These are phyloP conservation scores for Tipula helvola DNA, from an alignment of 2,888 invertebrate genomes.

Conservation along the genomic window DNA sequence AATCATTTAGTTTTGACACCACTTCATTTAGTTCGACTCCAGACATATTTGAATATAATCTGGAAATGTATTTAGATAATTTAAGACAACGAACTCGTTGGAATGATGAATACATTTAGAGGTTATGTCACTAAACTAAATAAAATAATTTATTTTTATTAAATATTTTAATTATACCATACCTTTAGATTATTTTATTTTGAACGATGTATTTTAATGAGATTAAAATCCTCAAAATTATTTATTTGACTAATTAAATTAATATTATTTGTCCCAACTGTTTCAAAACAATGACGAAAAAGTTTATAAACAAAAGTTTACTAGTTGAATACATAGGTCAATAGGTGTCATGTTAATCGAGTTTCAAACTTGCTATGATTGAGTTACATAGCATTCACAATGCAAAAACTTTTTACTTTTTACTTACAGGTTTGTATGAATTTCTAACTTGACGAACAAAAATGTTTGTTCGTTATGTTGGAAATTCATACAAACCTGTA, in stretches of 20 bases:
- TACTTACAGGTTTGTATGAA: no score
- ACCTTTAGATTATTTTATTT: neutral
- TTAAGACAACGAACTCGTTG: neutral
- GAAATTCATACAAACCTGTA: no score
- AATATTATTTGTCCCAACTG: neutral
- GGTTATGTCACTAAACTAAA: neutral
- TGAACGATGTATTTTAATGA: neutral
- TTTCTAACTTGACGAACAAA: no score
- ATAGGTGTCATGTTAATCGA: neutral
- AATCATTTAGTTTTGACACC: conserved; percentile 46
- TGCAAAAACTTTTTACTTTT: no score
- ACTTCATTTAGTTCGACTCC: conserved; percentile 26
- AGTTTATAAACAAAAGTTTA: neutral
- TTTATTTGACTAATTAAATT: neutral
- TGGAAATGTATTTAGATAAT: neutral
- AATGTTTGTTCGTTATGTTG: no score
- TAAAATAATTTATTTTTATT: neutral
- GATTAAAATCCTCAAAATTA: neutral
- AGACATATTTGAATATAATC: neutral
- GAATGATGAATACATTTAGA: neutral
- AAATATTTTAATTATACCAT: neutral
- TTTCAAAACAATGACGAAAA: neutral
- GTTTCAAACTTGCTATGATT: neutral
- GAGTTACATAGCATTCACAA: no score
- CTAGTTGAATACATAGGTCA: neutral